These are phyloP conservation scores for Xylota segnis DNA, from an alignment of 2,888 invertebrate species.

Conservation along the genomic window DNA sequence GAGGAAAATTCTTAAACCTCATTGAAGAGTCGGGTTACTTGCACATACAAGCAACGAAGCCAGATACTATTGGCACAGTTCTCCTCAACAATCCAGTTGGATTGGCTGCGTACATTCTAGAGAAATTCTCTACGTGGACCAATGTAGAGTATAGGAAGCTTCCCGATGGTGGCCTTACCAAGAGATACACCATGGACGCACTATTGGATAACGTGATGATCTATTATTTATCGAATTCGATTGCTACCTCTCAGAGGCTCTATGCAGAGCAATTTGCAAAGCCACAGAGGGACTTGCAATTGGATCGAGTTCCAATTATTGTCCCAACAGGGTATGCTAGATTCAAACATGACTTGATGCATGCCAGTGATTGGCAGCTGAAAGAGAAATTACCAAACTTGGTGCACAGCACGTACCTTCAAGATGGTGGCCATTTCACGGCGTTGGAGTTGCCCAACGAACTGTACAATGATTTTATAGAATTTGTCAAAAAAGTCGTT, in stretches of 20 bases:
- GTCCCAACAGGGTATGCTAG: conserved; percentile 91
- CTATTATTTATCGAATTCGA: conserved; percentile 90
- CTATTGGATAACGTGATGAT: conserved; percentile 91
- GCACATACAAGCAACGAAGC: conserved; percentile 94
- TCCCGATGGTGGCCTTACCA: conserved; percentile 88
- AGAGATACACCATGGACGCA: conserved; percentile 85
- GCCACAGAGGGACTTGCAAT: conserved; percentile 76
- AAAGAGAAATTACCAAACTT: conserved; percentile 88
- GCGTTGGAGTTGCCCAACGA: conserved; percentile 91
- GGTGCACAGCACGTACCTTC: conserved; percentile 88
- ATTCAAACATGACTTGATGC: conserved; percentile 89
- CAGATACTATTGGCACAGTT: conserved; percentile 91
- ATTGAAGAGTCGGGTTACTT: conserved; percentile 87
- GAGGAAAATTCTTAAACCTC: conserved; percentile 78
- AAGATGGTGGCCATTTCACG: conserved; percentile 93
- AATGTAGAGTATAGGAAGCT: conserved; percentile 85
- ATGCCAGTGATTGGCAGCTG: conserved; percentile 87
- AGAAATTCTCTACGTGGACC: conserved; percentile 92
- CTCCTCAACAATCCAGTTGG: conserved; percentile 88
- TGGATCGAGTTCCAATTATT: conserved; percentile 86
- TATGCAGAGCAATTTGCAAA: conserved; percentile 87
- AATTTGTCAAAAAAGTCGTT: conserved; percentile 33
- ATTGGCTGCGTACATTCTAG: conserved; percentile 94
- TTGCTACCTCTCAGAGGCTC: conserved; percentile 89
- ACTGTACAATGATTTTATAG: conserved; percentile 88